A percentile compares a stretch with the other conserved stretches of the same genome.
Evolutionary conservation across 2,797 vertebrate genomes (phyloP).

Genomic region (Karalla daura): DNA sequence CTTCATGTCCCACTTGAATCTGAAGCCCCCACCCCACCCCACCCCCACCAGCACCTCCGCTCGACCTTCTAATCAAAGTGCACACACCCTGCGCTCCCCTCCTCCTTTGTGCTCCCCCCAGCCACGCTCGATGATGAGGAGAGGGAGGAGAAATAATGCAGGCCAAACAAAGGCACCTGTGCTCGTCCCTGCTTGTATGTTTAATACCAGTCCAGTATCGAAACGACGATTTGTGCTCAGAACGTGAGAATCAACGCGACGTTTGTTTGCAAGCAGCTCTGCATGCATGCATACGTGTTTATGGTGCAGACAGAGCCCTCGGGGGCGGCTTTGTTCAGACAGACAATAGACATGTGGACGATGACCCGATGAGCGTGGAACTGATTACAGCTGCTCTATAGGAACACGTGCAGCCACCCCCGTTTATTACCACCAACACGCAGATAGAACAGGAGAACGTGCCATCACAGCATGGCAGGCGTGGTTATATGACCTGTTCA

Average conservation of each 20-base stretch:
- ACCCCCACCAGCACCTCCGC: slow-evolving; percentile 7
- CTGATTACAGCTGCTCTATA: slow-evolving; percentile 64
- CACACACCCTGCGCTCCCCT: slow-evolving; percentile 9
- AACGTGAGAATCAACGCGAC: neutral
- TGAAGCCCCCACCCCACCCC: slow-evolving; percentile 15
- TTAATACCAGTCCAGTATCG: slow-evolving; percentile 5
- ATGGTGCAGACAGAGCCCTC: slow-evolving; percentile 47
- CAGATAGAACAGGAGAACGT: neutral
- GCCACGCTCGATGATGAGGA: neutral
- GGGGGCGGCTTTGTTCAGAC: slow-evolving; percentile 57
- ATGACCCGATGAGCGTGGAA: slow-evolving; percentile 57
- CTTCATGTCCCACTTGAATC: slow-evolving; percentile 42
- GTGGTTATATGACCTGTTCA: neutral
- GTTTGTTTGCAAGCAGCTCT: slow-evolving; percentile 22
- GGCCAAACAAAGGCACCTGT: neutral
- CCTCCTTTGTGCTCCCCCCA: slow-evolving; percentile 14
- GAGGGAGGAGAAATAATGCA: neutral
- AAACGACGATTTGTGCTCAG: neutral
- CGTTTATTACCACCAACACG: slow-evolving; percentile 1
- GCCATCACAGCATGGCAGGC: neutral
- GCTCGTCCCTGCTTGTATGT: neutral
- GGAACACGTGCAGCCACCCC: slow-evolving; percentile 12
- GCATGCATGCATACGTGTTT: slow-evolving; percentile 45
- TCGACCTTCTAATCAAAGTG: slow-evolving; percentile 40
- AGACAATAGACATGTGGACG: slow-evolving; percentile 64